phyloP scores from a whole-genome alignment of 35 echinoderm and acorn worm species.

The Ophiothrix spiculata region DNA sequence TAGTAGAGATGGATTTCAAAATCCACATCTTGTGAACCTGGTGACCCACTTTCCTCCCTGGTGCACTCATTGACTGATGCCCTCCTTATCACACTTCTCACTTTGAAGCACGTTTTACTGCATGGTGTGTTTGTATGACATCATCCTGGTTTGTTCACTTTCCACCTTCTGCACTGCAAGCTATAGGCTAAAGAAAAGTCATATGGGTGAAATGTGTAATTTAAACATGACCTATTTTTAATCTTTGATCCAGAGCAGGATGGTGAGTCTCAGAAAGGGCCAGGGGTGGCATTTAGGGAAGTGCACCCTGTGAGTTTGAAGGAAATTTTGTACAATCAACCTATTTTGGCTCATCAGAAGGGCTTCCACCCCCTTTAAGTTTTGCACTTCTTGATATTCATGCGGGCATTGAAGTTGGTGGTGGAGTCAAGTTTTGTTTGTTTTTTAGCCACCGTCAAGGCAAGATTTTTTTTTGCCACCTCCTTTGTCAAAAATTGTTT shows the following conservation, averaged over 20 bases:
- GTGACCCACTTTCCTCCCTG: slow-evolving; percentile 14
- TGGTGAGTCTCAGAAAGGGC: no score
- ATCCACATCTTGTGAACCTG: slow-evolving; percentile 3
- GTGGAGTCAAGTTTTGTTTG: no score
- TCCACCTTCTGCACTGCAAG: not conserved
- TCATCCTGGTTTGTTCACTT: not conserved
- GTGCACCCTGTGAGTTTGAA: no score
- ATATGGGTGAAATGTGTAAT: not conserved
- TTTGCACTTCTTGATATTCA: no score
- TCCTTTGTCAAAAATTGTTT: no score
- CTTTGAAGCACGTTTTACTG: not conserved
- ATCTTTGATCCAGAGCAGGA: not conserved
- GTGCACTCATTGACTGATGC: slow-evolving; percentile 9
- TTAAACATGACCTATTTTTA: not conserved
- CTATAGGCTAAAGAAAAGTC: not conserved
- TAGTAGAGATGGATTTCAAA: slow-evolving; percentile 3
- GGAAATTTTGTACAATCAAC: no score
- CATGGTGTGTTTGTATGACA: not conserved
- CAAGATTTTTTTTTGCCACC: no score
- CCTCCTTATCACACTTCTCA: not conserved
- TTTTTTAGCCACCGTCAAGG: no score
- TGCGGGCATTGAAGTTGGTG: no score
- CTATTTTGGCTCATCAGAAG: no score
- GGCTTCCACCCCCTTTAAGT: no score
- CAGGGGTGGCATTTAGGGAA: no score